These are phyloP conservation scores for Colletes latitarsis DNA, from an alignment of 1,140 invertebrate genomes.

Conservation along the genomic window DNA sequence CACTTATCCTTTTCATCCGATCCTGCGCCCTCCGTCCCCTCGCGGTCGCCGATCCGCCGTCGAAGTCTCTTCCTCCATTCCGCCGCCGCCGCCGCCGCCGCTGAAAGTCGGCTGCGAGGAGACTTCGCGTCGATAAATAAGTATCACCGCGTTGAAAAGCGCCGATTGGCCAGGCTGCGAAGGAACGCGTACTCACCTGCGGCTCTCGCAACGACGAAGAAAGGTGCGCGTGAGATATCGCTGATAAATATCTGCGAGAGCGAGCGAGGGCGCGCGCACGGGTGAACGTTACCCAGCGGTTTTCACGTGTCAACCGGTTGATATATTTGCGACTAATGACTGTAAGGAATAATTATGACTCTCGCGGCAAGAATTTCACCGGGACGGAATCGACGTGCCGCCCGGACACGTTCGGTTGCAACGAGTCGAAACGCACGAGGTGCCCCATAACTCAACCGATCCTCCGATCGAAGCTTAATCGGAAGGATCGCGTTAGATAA, in stretches of 20 bases:
- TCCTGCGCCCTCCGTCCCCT: background rate
- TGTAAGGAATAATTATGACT: slow-evolving; percentile 58
- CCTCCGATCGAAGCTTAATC: slow-evolving; percentile 9
- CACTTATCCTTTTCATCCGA: background rate
- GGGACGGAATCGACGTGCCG: slow-evolving; percentile 14
- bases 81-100: too few species aligned
- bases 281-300: slow-evolving; percentile 35
- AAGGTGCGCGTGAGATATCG: slow-evolving; percentile 42
- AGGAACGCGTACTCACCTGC: slow-evolving; percentile 50
- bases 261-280: background rate
- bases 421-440: background rate
- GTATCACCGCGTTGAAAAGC: slow-evolving; percentile 47
- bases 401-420: background rate
- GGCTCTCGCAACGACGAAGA: slow-evolving; percentile 35
- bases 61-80: background rate
- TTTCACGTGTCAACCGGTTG: slow-evolving; percentile 54
- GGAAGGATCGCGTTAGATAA: background rate
- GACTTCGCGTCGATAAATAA: slow-evolving; percentile 42
- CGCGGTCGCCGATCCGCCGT: background rate
- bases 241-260: slow-evolving; percentile 36
- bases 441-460: slow-evolving; percentile 38
- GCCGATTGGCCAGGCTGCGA: slow-evolving; percentile 36
- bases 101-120: background rate
- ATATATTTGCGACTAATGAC: slow-evolving; percentile 62
- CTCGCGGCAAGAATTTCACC: slow-evolving; percentile 41